Evolutionary conservation across 2,113 vertebrate genomes (phyloP).

Genomic region (Polypterus bichir): DNA sequence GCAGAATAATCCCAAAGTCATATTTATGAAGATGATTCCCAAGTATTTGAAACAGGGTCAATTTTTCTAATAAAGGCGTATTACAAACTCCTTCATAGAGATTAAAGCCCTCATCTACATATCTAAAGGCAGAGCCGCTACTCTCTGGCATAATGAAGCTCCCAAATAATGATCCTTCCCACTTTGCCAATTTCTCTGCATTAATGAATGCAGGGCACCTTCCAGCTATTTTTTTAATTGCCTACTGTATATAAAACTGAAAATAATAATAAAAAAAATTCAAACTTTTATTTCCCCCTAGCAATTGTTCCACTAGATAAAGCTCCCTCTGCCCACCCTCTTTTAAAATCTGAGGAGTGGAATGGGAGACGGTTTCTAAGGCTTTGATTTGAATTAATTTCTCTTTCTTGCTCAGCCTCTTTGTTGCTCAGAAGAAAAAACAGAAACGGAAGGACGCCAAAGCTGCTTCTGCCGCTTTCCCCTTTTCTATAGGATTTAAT

Average conservation of each 20-base stretch:
- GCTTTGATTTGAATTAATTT: not conserved
- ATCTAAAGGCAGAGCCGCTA: constrained; percentile 11
- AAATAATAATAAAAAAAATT: not conserved
- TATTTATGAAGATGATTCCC: not conserved
- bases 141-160: constrained; percentile 10
- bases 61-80: constrained; percentile 5
- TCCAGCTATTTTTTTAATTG: constrained; percentile 31
- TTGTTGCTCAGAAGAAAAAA: not conserved
- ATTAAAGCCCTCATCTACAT: constrained; percentile 21
- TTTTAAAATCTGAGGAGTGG: not conserved
- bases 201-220: constrained; percentile 24
- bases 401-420: not conserved
- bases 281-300: constrained; percentile 14
- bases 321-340: constrained; percentile 21
- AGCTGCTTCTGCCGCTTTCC: not conserved
- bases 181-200: constrained; percentile 23
- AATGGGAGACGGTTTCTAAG: not conserved
- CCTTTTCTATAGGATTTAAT: not conserved
- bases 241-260: constrained; percentile 16
- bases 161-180: constrained; percentile 29
- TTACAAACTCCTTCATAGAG: constrained; percentile 3
- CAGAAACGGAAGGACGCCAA: not conserved
- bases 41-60: not conserved
- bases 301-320: constrained; percentile 31
- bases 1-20: not conserved